Conservation (phyloP, 2,888 invertebrate species). For the Melinaea marsaeus region DNA sequence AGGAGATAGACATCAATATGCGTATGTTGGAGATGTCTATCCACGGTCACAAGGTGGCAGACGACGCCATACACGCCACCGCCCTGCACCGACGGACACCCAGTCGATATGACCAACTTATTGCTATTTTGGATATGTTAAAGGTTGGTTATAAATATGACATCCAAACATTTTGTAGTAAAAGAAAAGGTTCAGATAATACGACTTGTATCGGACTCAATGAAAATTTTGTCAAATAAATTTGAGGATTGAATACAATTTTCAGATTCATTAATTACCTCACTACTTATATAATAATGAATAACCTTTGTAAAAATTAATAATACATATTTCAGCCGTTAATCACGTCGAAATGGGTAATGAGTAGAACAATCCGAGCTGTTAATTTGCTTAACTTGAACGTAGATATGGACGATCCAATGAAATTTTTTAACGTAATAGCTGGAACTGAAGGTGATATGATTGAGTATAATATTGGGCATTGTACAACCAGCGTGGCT, state of each 20-base stretch:
- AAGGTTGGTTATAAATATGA: slow-evolving; percentile 38
- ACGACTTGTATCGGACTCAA: no score
- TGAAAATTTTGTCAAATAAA: no score
- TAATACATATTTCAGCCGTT: slow-evolving; percentile 47
- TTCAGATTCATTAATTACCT: no score
- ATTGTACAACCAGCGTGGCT: slow-evolving; percentile 64
- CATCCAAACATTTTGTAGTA: no score
- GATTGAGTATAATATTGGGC: slow-evolving; percentile 48
- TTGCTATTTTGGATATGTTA: slow-evolving; percentile 40
- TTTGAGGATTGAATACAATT: no score
- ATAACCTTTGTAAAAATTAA: not conserved
- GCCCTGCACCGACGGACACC: slow-evolving; percentile 65
- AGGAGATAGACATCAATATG: slow-evolving; percentile 63
- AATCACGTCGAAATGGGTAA: slow-evolving; percentile 43
- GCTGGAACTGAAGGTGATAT: slow-evolving; percentile 37
- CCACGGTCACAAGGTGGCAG: slow-evolving; percentile 79
- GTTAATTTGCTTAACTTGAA: slow-evolving; percentile 53
- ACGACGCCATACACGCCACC: slow-evolving; percentile 67
- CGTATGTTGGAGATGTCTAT: slow-evolving; percentile 79
- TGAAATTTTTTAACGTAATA: slow-evolving; percentile 54
- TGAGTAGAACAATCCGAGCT: slow-evolving; percentile 47
- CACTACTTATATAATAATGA: not conserved
- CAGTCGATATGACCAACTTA: slow-evolving; percentile 34
- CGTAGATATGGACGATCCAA: slow-evolving; percentile 37
- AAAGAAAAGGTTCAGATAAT: not conserved